A percentile compares a stretch with the other conserved stretches of the same genome.
phyloP scores from a whole-genome alignment of 2,888 invertebrate genomes.

The Apoderus coryli region DNA sequence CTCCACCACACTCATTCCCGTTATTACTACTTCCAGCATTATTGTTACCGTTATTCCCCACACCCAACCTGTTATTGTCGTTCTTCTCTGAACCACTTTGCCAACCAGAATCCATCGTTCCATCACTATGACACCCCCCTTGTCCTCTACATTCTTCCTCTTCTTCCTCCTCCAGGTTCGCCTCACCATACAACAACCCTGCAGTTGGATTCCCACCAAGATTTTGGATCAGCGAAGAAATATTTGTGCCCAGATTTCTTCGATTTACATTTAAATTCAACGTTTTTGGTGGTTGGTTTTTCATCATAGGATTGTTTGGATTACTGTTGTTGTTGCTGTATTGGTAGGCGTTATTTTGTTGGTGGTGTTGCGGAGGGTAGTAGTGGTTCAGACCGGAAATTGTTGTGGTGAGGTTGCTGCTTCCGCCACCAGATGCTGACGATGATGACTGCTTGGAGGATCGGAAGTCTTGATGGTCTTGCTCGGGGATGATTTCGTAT shows the following conservation, averaged over 20 bases:
- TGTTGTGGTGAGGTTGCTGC: slow-evolving; percentile 30
- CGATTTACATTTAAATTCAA: slow-evolving; percentile 22
- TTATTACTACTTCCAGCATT: too few species aligned
- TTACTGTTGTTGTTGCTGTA: slow-evolving; percentile 20
- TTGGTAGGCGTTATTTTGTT: slow-evolving; percentile 7
- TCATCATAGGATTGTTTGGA: slow-evolving; percentile 21
- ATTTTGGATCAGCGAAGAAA: slow-evolving; percentile 36
- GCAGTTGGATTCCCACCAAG: slow-evolving; percentile 34
- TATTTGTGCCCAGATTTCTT: slow-evolving; percentile 32
- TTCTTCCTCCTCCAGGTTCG: slow-evolving; percentile 27
- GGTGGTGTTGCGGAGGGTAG: slow-evolving; percentile 25
- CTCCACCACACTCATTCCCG: too few species aligned
- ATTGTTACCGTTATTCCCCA: too few species aligned
- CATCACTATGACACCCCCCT: slow-evolving; percentile 31
- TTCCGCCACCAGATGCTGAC: slow-evolving; percentile 21
- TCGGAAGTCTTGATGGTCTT: slow-evolving; percentile 20
- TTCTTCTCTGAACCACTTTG: slow-evolving; percentile 51
- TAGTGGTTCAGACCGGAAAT: slow-evolving; percentile 31
- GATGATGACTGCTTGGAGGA: too few species aligned
- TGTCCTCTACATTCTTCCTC: too few species aligned
- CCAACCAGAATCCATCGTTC: slow-evolving; percentile 54
- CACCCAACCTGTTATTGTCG: slow-evolving; percentile 26
- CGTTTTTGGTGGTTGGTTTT: slow-evolving; percentile 28
- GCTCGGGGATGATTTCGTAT: slow-evolving; percentile 43
- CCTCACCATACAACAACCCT: slow-evolving; percentile 30